Evolutionary conservation across 2,888 invertebrate species (phyloP), one percentile per base, ranked within the genome.

Genomic region (Sarcophaga variegata): DNA sequence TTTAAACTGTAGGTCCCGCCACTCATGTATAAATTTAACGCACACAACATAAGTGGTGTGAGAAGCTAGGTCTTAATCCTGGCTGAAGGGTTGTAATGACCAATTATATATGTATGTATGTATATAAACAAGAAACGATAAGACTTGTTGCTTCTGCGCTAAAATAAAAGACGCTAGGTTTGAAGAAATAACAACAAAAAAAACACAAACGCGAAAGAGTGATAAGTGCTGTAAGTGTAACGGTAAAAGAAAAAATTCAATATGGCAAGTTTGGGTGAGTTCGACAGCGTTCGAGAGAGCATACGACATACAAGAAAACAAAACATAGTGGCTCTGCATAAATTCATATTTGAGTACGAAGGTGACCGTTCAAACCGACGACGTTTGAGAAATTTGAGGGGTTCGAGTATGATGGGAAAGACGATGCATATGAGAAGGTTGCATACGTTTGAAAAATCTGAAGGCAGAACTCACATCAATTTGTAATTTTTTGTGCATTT

Each of bases 341-440:
- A 84, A 76, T 79, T 75, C 59, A 60, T 86, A 6, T 88, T 84
- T 70, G 81, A 81, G 60, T 54, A 10, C 4, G 88, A 88, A 67
- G 86, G 85, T 22, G 86, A 86, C 67, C 64, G 86, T 37, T 17
- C 47, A 37, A 88, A 88, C 60, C 66, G 86, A 45, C 59, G 63
- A 49, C 75, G 82, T n/a, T 78, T 88, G 14, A 63, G 88, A 22
- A 22, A 22, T 22, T 22, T 22, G 22, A 22, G 22, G 84, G 84
- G 8, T 88, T 88, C 27, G 49, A 74, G 1, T 86, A 67, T 59
- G 71, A 86, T 60, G 84, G 82, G 14, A 62, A 60, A 5, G 62
- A 71, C 64, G 75, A 63, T 17, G 37, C 71, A 45, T 87, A 74
- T 80, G 54, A 75, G 5, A 88, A 85, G 64, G 45, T 64, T 20